Base-by-base conservation (phyloP, 2,888 invertebrate genomes). In the Acleris sparsana region DNA sequence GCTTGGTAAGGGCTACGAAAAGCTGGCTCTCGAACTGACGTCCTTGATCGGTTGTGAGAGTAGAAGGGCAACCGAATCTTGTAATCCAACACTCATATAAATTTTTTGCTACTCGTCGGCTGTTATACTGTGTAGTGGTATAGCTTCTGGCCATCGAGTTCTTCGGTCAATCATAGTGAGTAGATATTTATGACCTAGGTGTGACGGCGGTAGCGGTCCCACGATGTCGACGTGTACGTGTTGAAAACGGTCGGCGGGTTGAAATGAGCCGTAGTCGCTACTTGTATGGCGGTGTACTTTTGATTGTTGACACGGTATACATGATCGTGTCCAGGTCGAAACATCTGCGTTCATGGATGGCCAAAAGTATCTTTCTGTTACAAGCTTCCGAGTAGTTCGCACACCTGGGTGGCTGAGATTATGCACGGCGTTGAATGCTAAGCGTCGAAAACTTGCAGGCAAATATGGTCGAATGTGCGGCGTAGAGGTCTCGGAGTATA, bases 31-130 rank as follows among this genome's bases (percentile, higher is more conserved):
- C 69, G 2, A 72, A 67, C 49, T 67, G 58, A n/a, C 62, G 13
- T 43, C 72, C 67, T 67, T 72, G 72, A 22, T 67, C 70, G 13
- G 60, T 66, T 17, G 49, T 66, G 4, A 63, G 17, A 13, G 29
- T 59, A n/a, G 44, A 11, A 9, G 69, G 71, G 22, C 64, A 65
- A 22, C 71, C 72, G 49, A 63, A 71, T 5, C 70, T 62, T 16
- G 25, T 48, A 17, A 69, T 72, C 69, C 69, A 68, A 5, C 20
- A 16, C 17, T 51, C 60, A 33, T 70, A 69, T 22, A 80, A 69
- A 1, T 70, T 70, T 9, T 64, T 62, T 0, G 77, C 73, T 0
- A 79, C 73, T 75, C 78, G n/a, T 74, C 72, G 0, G 78, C 78
- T 1, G 73, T 67, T 56, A 68, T 71, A 5, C 69, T 68, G 2